Base-by-base conservation (phyloP, 2,797 vertebrate genomes). In the Dicrostonyx torquatus region DNA sequence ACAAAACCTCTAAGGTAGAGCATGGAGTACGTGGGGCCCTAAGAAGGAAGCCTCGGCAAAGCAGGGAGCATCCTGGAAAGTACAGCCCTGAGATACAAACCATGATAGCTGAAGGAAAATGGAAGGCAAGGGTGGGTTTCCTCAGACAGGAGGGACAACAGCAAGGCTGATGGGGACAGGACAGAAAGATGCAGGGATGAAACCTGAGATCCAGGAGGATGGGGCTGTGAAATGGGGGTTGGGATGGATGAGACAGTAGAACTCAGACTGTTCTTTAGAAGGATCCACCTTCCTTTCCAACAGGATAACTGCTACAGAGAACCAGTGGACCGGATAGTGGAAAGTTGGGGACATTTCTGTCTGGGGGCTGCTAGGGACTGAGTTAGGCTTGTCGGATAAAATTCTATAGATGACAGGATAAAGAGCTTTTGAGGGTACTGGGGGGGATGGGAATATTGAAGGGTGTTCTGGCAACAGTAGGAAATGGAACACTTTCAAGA, bases 381-480 rank as follows among this genome's bases (percentile, higher is more conserved):
- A 9, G 12, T 34, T 37, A 50, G 83, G 66, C 53, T 77, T 11
- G 1, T n/a, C 24, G 22, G 43, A 53, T 77, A 11, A 48, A 37
- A 75, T 12, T 18, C 3, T 2, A 14, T 0, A 12, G 1, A 0
- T 6, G 17, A 31, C 15, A 9, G 40, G 55, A 79, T n/a, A 5
- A 43, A 70, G 48, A 34, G 48, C 14, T 78, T 37, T 15, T 20
- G 31, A 53, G 40, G n/a, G 29, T 31, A 15, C 6, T 24, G 73
- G 20, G 43, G 43, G 22, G 43, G 12, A 22, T 20, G 78, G 24
- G 10, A 26, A 58, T n/a, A 1, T 14, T 2, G 9, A 37, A 64
- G 88, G 40, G 62, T 4, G 24, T 22, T 64, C 62, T 15, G 37
- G 50, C 22, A 58, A 78, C 22, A 34, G 7, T 17, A 45, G 24